Conservation (phyloP, 2,113 vertebrate genomes). For the Trichomycterus rosablanca region DNA sequence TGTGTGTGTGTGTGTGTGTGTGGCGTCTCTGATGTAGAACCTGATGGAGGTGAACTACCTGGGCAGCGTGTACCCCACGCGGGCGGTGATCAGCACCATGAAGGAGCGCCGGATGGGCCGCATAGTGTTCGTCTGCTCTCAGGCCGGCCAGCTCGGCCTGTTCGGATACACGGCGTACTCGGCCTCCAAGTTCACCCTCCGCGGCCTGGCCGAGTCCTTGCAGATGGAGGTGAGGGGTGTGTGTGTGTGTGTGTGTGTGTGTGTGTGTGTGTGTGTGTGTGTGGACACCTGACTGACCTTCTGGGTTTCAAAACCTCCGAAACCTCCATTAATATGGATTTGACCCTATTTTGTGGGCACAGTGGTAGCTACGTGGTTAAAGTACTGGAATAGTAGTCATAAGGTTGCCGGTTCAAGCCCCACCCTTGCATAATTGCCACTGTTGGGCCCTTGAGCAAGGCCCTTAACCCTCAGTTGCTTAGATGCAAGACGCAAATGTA, state of each 20-base stretch:
- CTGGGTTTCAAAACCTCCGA: no score
- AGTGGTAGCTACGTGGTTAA: no score
- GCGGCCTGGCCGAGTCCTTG: slow-evolving; percentile 89
- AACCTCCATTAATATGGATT: no score
- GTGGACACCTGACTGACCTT: no score
- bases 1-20: slow-evolving; percentile 20
- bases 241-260: not conserved
- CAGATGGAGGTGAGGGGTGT: slow-evolving; percentile 87
- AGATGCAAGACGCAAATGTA: no score
- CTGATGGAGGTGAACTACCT: slow-evolving; percentile 95
- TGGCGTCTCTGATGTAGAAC: slow-evolving; percentile 72
- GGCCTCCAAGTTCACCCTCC: slow-evolving; percentile 89
- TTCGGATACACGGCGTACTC: slow-evolving; percentile 95
- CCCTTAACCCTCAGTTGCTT: no score
- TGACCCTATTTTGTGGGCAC: no score
- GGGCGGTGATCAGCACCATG: slow-evolving; percentile 90
- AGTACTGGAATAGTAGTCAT: no score
- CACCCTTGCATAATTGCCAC: no score
- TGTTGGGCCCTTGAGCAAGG: no score
- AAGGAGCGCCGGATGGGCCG: slow-evolving; percentile 92
- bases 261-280: not conserved
- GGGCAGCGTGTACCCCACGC: slow-evolving; percentile 90
- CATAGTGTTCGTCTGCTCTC: slow-evolving; percentile 92
- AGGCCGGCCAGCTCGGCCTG: slow-evolving; percentile 88
- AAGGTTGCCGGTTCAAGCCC: no score